These are phyloP conservation scores for Hydrochoerus hydrochaeris DNA, from an alignment of 2,113 vertebrate genomes.

Conservation along the genomic window DNA sequence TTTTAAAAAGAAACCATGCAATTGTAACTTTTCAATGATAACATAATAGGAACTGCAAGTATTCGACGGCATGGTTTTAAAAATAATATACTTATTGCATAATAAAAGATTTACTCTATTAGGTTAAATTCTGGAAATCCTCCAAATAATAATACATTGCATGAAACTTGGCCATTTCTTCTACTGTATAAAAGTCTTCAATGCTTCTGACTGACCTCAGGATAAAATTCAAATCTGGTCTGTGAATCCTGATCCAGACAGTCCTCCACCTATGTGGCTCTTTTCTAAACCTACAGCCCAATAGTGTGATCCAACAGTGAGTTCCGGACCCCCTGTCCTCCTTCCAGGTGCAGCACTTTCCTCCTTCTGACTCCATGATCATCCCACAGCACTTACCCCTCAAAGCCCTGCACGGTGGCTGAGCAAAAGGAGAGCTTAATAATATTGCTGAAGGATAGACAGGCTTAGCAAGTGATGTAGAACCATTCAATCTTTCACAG, in stretches of 20 bases:
- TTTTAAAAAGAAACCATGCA: neutral
- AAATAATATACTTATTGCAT: neutral
- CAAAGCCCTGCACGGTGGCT: neutral
- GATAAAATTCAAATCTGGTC: neutral
- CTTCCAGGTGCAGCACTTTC: neutral
- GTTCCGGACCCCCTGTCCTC: neutral
- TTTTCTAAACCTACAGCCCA: neutral
- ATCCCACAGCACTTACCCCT: neutral
- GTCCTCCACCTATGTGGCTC: neutral
- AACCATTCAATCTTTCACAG: neutral
- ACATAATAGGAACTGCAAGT: constrained; percentile 4
- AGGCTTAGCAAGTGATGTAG: neutral
- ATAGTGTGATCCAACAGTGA: neutral
- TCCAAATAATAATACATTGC: neutral
- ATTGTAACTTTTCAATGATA: constrained; percentile 21
- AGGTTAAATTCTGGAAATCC: neutral
- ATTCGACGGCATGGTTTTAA: constrained; percentile 17
- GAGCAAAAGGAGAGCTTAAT: neutral
- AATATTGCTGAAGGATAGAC: neutral
- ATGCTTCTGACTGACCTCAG: neutral
- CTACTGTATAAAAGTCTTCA: neutral
- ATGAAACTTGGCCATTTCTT: neutral
- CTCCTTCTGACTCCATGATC: fast-evolving
- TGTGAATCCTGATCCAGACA: neutral
- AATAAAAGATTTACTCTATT: neutral